Conservation (phyloP, 2,888 invertebrate species). For the Scaptomyza parva region DNA sequence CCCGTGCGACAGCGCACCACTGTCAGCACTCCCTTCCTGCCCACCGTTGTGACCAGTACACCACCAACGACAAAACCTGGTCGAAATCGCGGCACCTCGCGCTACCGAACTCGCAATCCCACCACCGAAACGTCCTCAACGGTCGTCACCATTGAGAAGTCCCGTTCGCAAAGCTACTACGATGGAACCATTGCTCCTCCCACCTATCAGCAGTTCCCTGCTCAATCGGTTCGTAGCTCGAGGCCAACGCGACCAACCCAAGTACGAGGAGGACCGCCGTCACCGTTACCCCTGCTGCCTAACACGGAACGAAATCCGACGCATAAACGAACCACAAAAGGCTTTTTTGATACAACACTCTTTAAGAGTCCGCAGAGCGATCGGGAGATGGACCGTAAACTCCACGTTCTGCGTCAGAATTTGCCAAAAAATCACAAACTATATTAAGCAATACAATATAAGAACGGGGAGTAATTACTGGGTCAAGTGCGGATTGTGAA, state of each 20-base stretch:
- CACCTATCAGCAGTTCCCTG: constrained; percentile 38
- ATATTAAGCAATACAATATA: constrained; percentile 49
- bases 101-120: constrained; percentile 45
- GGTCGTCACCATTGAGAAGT: constrained; percentile 83
- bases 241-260: constrained; percentile 55
- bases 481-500: background rate
- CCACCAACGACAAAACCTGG: constrained; percentile 12
- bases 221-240: constrained; percentile 29
- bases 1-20: constrained; percentile 75
- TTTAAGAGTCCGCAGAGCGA: constrained; percentile 80
- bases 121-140: constrained; percentile 46
- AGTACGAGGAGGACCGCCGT: background rate
- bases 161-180: constrained; percentile 84
- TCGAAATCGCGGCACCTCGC: constrained; percentile 46
- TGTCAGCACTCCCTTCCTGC: constrained; percentile 37
- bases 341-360: constrained; percentile 82
- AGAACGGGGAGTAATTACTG: background rate
- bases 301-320: constrained; percentile 41
- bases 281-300: constrained; percentile 43
- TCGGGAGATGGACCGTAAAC: constrained; percentile 61
- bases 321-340: constrained; percentile 79
- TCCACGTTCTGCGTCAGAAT: constrained; percentile 58
- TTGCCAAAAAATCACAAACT: constrained; percentile 83
- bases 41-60: constrained; percentile 59
- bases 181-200: constrained; percentile 81